Conservation (phyloP, 2,797 vertebrate genomes). For the Lagocephalus sceleratus region DNA sequence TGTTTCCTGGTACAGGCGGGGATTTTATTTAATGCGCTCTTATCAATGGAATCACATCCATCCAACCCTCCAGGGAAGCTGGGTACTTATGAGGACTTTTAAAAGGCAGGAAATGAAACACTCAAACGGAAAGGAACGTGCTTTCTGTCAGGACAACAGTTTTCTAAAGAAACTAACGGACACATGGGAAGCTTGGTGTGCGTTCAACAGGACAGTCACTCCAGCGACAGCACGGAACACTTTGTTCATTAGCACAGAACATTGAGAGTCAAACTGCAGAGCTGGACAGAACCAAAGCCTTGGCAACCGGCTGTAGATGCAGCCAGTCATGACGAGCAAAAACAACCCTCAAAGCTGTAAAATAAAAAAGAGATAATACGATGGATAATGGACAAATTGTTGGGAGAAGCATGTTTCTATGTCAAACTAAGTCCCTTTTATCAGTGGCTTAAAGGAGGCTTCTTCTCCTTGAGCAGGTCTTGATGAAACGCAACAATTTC, state of each 20-base stretch:
- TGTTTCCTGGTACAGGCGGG: conserved; percentile 40
- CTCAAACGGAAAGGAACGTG: neutral
- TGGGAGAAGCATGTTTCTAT: too few relatives aligned
- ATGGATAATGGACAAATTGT: too few relatives aligned
- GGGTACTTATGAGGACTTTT: conserved; percentile 8
- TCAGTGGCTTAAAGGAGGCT: too few relatives aligned
- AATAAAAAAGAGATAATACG: neutral
- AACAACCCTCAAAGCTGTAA: neutral
- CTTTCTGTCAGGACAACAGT: neutral
- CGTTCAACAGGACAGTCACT: conserved; percentile 6
- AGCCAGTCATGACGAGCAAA: too few relatives aligned
- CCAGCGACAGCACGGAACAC: conserved; percentile 7
- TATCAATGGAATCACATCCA: conserved; percentile 18
- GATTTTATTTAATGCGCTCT: conserved; percentile 18
- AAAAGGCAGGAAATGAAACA: conserved; percentile 1
- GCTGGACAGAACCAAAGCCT: too few relatives aligned
- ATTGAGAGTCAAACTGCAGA: conserved; percentile 5
- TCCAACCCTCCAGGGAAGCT: conserved; percentile 24
- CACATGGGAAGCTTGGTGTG: conserved; percentile 20
- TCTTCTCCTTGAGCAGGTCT: neutral
- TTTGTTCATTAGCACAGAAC: conserved; percentile 1
- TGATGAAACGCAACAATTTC: neutral
- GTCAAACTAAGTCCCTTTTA: too few relatives aligned
- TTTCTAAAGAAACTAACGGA: conserved; percentile 5
- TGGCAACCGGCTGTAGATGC: too few relatives aligned